Evolutionary conservation across 2,797 vertebrate genomes (phyloP).

Genomic region (Anabas testudineus): DNA sequence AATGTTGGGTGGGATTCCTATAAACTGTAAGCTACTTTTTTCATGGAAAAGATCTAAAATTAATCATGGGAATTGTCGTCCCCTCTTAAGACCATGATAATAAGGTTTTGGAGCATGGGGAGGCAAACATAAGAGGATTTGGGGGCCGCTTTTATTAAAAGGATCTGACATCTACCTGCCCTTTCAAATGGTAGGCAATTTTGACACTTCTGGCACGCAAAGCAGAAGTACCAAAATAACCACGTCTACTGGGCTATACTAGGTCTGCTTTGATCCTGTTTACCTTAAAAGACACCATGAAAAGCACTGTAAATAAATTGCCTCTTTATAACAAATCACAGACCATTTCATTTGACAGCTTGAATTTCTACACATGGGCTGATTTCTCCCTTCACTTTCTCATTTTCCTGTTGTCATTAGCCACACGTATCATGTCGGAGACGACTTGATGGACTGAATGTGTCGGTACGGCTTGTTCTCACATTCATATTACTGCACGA

Average conservation of each 20-base stretch:
- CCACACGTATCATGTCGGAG: slow-evolving; percentile 60
- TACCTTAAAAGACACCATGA: slow-evolving; percentile 46
- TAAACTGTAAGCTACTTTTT: slow-evolving; percentile 85
- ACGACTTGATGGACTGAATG: slow-evolving; percentile 74
- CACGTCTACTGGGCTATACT: slow-evolving; percentile 35
- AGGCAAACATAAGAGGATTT: slow-evolving; percentile 84
- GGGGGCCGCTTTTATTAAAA: slow-evolving; percentile 77
- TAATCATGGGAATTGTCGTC: slow-evolving; percentile 82
- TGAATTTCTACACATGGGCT: slow-evolving; percentile 49
- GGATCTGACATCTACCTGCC: slow-evolving; percentile 85
- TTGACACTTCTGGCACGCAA: slow-evolving; percentile 66
- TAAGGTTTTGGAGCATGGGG: slow-evolving; percentile 72
- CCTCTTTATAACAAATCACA: slow-evolving; percentile 61
- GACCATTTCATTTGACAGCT: slow-evolving; percentile 60
- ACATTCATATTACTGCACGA: slow-evolving; percentile 60
- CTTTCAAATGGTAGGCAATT: slow-evolving; percentile 77
- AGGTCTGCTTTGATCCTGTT: slow-evolving; percentile 39
- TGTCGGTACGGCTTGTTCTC: slow-evolving; percentile 63
- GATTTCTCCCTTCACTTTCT: slow-evolving; percentile 67
- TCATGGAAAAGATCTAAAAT: slow-evolving; percentile 83
- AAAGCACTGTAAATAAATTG: slow-evolving; percentile 53
- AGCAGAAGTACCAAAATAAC: slow-evolving; percentile 51
- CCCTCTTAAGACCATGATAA: slow-evolving; percentile 78
- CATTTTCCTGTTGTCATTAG: slow-evolving; percentile 77
- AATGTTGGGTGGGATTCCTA: slow-evolving; percentile 77